Conservation (phyloP, 2,113 vertebrate genomes). For the Amphiprion percula region DNA sequence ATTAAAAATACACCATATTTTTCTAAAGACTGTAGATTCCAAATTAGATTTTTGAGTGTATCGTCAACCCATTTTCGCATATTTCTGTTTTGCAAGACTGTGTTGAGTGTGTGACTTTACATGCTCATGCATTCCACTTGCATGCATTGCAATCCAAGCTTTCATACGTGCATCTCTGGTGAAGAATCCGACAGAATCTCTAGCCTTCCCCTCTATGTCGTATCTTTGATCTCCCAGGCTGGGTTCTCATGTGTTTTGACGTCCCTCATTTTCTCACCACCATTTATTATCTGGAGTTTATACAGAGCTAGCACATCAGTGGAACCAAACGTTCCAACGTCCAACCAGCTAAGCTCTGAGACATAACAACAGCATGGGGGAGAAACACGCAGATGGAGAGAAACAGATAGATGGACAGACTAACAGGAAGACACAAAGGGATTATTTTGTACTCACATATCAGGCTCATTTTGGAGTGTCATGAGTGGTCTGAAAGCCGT, state of each 20-base stretch:
- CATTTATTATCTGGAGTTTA: conserved; percentile 64
- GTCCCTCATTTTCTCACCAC: conserved; percentile 63
- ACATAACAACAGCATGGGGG: conserved; percentile 59
- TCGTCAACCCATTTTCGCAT: neutral
- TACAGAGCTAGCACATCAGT: conserved; percentile 12
- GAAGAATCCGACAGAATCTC: conserved; percentile 32
- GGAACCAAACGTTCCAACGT: conserved; percentile 53
- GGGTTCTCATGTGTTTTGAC: conserved; percentile 60
- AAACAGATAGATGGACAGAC: conserved; percentile 5
- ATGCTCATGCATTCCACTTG: neutral
- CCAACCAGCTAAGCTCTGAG: conserved; percentile 32
- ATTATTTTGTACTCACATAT: neutral
- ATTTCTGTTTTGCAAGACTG: neutral
- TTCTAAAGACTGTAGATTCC: too few relatives aligned
- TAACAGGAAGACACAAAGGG: conserved; percentile 7
- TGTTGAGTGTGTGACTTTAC: conserved; percentile 3
- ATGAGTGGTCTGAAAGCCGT: neutral
- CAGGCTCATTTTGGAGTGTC: neutral
- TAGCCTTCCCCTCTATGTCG: conserved; percentile 23
- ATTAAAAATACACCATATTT: too few relatives aligned
- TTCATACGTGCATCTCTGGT: conserved; percentile 3
- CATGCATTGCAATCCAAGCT: neutral
- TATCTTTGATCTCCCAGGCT: conserved; percentile 46
- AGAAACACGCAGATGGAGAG: neutral
- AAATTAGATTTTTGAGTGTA: neutral